phyloP scores from a whole-genome alignment of 2,888 invertebrate species.

The Erebia aethiops region DNA sequence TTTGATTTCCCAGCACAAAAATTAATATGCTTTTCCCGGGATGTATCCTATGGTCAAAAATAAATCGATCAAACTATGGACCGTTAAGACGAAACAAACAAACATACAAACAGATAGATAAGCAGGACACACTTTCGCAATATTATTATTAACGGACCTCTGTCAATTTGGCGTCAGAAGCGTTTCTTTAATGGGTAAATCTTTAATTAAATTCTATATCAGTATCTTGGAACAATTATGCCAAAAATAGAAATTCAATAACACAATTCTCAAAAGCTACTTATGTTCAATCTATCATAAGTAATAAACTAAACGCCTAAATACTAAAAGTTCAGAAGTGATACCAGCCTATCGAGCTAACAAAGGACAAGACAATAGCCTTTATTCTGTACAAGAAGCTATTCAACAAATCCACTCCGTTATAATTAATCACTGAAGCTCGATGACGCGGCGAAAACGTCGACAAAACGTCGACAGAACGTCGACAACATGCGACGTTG shows the following conservation, averaged over 20 bases:
- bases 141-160: too few species aligned
- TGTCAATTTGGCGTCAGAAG: too few species aligned
- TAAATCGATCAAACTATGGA: too few species aligned
- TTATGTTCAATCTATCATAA: not conserved
- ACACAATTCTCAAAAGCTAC: not conserved
- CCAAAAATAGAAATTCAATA: not conserved
- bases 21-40: too few species aligned
- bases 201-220: too few species aligned
- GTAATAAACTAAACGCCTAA: not conserved
- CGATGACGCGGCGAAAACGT: slow-evolving; percentile 29
- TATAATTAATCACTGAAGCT: slow-evolving; percentile 30
- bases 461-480: slow-evolving; percentile 17
- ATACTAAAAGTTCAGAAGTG: slow-evolving; percentile 10
- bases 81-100: too few species aligned
- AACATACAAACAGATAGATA: too few species aligned
- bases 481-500: slow-evolving; percentile 14
- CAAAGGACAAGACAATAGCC: slow-evolving; percentile 18
- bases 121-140: too few species aligned
- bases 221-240: too few species aligned
- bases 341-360: slow-evolving; percentile 1
- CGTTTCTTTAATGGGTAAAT: too few species aligned
- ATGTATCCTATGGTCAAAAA: too few species aligned
- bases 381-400: slow-evolving; percentile 10
- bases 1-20: too few species aligned
- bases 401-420: slow-evolving; percentile 24